These are phyloP conservation scores for Dicycla oo DNA, from an alignment of 2,888 invertebrate genomes.

Conservation along the genomic window DNA sequence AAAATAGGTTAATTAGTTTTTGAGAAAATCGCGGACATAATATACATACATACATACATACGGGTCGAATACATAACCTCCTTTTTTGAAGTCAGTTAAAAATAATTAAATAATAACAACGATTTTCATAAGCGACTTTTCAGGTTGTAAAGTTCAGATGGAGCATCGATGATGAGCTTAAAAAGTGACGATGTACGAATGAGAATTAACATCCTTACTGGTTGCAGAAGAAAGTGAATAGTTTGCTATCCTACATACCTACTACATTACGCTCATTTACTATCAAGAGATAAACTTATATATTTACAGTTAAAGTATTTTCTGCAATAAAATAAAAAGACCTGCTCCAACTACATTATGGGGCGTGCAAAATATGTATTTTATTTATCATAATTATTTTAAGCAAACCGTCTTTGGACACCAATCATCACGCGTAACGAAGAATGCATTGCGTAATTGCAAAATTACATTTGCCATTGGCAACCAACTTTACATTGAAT, in stretches of 20 bases:
- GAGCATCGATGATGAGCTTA: neutral
- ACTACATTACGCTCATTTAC: neutral
- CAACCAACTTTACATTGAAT: conserved; percentile 26
- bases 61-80: no score
- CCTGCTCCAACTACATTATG: conserved; percentile 36
- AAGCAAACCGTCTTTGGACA: conserved; percentile 45
- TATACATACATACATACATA: no score
- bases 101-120: neutral
- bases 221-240: neutral
- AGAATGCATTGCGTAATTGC: conserved; percentile 71
- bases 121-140: neutral
- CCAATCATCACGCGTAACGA: conserved; percentile 75
- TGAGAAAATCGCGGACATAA: no score
- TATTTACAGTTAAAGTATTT: neutral
- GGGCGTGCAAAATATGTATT: conserved; percentile 27
- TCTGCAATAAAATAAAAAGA: conserved; percentile 13
- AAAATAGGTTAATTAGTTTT: no score
- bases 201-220: neutral
- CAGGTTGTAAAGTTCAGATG: neutral
- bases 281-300: neutral
- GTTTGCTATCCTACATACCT: no score
- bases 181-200: neutral
- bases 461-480: conserved; percentile 14
- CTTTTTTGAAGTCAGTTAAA: no score
- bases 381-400: conserved; percentile 52